These are phyloP conservation scores for Pampusana beccarii DNA, from an alignment of 2,113 vertebrate genomes.

Conservation along the genomic window DNA sequence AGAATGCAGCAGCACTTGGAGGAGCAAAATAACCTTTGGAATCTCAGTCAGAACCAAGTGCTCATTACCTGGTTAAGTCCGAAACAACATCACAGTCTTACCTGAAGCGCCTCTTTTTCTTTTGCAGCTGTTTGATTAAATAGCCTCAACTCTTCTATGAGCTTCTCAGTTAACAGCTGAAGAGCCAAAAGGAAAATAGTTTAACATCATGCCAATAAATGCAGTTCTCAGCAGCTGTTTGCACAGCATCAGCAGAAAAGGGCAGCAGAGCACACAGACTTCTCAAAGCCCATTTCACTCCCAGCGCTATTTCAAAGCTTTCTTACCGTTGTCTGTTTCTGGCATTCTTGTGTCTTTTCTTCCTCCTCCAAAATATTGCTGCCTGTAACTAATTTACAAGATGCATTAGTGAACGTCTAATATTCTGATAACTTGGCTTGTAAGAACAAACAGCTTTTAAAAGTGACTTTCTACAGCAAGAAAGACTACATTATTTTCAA, in stretches of 20 bases:
- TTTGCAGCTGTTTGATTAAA: conserved; percentile 67
- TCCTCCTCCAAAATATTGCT: conserved; percentile 31
- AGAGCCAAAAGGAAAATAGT: not conserved
- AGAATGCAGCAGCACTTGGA: not conserved
- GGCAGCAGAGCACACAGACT: not conserved
- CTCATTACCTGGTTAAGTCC: not conserved
- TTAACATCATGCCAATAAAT: not conserved
- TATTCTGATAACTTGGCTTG: not conserved
- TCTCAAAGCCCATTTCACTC: not conserved
- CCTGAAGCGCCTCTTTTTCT: conserved; percentile 72
- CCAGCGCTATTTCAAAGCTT: not conserved
- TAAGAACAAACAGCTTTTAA: not conserved
- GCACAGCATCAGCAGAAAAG: not conserved
- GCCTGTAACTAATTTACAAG: conserved; percentile 58
- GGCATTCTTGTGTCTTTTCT: not conserved
- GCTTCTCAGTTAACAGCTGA: conserved; percentile 70
- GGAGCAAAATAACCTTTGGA: not conserved
- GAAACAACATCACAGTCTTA: conserved; percentile 17
- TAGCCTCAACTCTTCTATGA: conserved; percentile 62
- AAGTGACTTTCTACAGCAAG: not conserved
- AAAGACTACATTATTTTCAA: not conserved
- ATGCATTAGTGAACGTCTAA: not conserved
- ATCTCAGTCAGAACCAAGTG: not conserved
- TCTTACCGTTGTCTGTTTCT: conserved; percentile 69
- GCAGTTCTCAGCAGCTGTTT: not conserved